Conservation (phyloP, 2,888 invertebrate species). For the Diarsia rubi region DNA sequence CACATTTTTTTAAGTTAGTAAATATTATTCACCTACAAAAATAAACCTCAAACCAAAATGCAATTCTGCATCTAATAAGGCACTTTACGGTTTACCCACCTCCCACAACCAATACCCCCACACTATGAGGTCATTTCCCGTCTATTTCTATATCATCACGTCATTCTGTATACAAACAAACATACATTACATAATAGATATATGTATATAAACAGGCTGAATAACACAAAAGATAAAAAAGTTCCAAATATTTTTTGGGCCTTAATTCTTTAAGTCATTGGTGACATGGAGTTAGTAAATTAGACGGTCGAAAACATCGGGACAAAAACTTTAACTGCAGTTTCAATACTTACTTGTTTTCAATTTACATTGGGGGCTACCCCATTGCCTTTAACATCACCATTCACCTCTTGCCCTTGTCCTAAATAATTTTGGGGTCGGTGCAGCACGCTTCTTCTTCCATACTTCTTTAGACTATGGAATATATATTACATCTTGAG, state of each 20-base stretch:
- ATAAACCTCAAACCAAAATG: slow-evolving; percentile 18
- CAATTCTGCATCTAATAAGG: slow-evolving; percentile 45
- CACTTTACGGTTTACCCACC: slow-evolving; percentile 14
- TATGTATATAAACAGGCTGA: slow-evolving; percentile 58
- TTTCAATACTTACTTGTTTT: background rate
- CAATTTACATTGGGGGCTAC: background rate
- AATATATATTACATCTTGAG: too few relatives aligned
- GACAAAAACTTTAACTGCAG: background rate
- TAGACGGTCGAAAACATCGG: background rate
- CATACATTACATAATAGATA: slow-evolving; percentile 22
- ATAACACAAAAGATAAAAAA: slow-evolving; percentile 81
- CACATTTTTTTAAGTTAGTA: too few relatives aligned
- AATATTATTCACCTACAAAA: slow-evolving; percentile 1
- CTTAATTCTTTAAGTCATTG: slow-evolving; percentile 86
- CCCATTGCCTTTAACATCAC: background rate
- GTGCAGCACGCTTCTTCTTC: too few relatives aligned
- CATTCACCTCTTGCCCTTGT: too few relatives aligned
- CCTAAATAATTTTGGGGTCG: too few relatives aligned
- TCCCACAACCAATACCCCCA: slow-evolving; percentile 46
- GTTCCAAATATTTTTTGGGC: slow-evolving; percentile 80
- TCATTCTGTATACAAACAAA: slow-evolving; percentile 44
- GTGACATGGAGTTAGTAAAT: slow-evolving; percentile 60
- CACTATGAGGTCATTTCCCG: slow-evolving; percentile 56
- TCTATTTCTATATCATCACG: slow-evolving; percentile 62
- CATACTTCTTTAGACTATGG: too few relatives aligned